phyloP scores from a whole-genome alignment of 2,113 vertebrate genomes.

The Semnopithecus entellus region DNA sequence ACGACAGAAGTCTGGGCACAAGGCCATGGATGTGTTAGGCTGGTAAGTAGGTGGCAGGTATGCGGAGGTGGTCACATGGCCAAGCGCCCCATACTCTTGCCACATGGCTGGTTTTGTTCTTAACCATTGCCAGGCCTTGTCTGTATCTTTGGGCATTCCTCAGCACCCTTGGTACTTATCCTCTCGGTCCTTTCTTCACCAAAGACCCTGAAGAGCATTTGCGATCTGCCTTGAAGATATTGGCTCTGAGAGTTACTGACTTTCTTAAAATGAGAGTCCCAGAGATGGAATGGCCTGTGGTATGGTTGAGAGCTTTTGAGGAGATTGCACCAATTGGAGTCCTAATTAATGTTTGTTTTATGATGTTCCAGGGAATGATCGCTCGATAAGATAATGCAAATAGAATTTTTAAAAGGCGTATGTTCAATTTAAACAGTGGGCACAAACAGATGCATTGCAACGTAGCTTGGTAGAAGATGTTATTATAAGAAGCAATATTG shows the following conservation, averaged over 20 bases:
- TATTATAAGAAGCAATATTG: constrained; percentile 48
- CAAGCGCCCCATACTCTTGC: too few species aligned
- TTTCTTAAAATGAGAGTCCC: neutral
- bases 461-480: constrained; percentile 47
- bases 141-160: fast-evolving
- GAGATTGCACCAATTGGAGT: constrained; percentile 67
- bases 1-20: fast-evolving
- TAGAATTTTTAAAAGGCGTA: constrained; percentile 58
- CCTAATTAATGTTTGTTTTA: constrained; percentile 85
- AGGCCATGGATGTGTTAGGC: neutral
- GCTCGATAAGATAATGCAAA: constrained; percentile 79
- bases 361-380: constrained; percentile 79
- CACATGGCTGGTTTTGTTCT: fast-evolving
- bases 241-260: neutral
- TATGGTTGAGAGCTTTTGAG: constrained; percentile 55
- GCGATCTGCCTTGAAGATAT: fast-evolving
- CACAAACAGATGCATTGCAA: constrained; percentile 56
- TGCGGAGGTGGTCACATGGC: fast-evolving
- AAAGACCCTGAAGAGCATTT: fast-evolving
- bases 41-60: neutral
- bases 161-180: fast-evolving
- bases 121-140: neutral
- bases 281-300: constrained; percentile 37
- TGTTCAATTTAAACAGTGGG: constrained; percentile 62
- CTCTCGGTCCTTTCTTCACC: neutral